Evolutionary conservation across 2,113 vertebrate genomes (phyloP).

Genomic region (Phocoena sinus): DNA sequence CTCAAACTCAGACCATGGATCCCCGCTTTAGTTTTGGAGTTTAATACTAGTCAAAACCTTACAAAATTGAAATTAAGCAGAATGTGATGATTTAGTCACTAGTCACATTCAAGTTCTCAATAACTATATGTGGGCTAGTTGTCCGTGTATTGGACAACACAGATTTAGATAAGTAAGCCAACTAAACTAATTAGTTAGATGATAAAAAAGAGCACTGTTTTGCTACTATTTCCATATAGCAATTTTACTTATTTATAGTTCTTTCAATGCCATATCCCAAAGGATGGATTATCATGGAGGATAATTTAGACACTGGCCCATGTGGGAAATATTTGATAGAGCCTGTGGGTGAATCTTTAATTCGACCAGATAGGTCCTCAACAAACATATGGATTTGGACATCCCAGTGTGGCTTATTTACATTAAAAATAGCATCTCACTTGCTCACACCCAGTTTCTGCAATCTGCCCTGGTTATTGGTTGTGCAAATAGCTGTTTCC

Average conservation of each 20-base stretch:
- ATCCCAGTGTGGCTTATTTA: not conserved
- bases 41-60: not conserved
- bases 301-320: not conserved
- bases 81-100: not conserved
- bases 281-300: not conserved
- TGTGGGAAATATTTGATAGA: not conserved
- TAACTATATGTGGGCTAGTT: not conserved
- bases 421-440: not conserved
- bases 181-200: not conserved
- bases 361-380: not conserved
- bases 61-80: not conserved
- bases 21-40: not conserved
- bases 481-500: constrained; percentile 8
- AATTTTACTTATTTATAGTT: not conserved
- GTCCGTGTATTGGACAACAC: not conserved
- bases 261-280: not conserved
- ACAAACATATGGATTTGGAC: not conserved
- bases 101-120: not conserved
- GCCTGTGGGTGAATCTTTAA: not conserved
- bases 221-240: not conserved
- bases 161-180: not conserved
- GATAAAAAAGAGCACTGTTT: not conserved
- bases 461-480: constrained; percentile 23
- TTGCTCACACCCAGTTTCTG: not conserved
- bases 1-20: not conserved